Percentiles rank a stretch among this genome's conserved stretches.
phyloP scores from a whole-genome alignment of 2,113 vertebrate species.

The Raja brachyura region DNA sequence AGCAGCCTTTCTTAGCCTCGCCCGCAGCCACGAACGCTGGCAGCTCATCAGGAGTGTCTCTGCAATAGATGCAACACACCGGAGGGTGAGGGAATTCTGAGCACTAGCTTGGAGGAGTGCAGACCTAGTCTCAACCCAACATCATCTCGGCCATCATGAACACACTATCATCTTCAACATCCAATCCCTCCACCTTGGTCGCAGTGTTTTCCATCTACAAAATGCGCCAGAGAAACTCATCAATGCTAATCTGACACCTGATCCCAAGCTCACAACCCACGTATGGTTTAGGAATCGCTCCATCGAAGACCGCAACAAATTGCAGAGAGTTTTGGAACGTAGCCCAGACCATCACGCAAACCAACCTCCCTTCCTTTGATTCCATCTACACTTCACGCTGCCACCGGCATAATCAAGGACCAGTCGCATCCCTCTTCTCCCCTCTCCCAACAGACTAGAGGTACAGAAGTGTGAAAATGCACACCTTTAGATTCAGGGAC shows the following conservation, averaged over 20 bases:
- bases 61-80: conserved; percentile 48
- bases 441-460: no score
- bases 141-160: background rate
- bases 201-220: background rate
- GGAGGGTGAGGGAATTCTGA: background rate
- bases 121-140: background rate
- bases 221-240: background rate
- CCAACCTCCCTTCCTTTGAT: no score
- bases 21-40: conserved; percentile 83
- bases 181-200: background rate
- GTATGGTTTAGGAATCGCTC: no score
- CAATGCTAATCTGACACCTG: background rate
- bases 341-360: no score
- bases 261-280: background rate
- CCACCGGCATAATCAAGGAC: no score
- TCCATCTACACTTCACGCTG: no score
- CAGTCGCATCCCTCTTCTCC: no score
- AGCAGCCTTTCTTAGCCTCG: conserved; percentile 78
- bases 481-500: no score
- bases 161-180: background rate
- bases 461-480: no score
- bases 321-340: no score
- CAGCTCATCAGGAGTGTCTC: conserved; percentile 80
- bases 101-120: background rate
- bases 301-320: no score